Evolutionary conservation across 1,140 invertebrate genomes (phyloP), one percentile per base, ranked within the genome.

Genomic region (Agrilus planipennis): DNA sequence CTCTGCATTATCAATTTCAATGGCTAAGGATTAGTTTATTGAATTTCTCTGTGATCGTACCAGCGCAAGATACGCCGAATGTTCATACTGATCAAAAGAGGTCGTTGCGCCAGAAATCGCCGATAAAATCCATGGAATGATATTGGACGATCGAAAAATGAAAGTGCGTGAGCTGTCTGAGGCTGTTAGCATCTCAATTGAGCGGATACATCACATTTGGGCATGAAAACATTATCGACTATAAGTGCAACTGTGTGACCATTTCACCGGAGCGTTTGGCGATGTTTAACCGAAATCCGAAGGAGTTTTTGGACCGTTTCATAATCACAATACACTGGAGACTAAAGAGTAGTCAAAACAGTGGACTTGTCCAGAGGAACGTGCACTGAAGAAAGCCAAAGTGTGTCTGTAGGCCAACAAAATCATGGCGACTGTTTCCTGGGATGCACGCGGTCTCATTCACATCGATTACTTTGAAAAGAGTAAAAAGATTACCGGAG

Each of bases 401-500:
- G n/a, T n/a, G n/a, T n/a, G n/a, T n/a, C n/a, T n/a, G n/a, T n/a
- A 25, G 23, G 23, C 7, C 34, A 35, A 21, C 17, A 35, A 35
- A 14, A 20, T 35, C 34, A 35, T 35, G 34, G 3, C 15, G 16
- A 35, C 34, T 6, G 34, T 35, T 44, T 62, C 62, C 45, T 61
- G 54, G 54, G 51, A 63, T 52, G 23, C 39, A 17, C 34, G 44
- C 28, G 54, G 36, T 19, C 20, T 40, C 5, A 39, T 44, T 22
- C 17, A 22, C 14, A 40, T 45, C 6, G 36, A 45, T 25, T 40
- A 40, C 38, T n/a, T 45, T 16, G 18, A 45, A 27, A 28, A 34
- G 43, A 22, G 21, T 22, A 21, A 15, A 34, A 45, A 20, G 5
- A 45, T 45, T 37, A 58, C 28, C n/a, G 46, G 43, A 20, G 36